Conservation (phyloP, 92 coral and sea anemone genomes). For the Palythoa caribaeorum region DNA sequence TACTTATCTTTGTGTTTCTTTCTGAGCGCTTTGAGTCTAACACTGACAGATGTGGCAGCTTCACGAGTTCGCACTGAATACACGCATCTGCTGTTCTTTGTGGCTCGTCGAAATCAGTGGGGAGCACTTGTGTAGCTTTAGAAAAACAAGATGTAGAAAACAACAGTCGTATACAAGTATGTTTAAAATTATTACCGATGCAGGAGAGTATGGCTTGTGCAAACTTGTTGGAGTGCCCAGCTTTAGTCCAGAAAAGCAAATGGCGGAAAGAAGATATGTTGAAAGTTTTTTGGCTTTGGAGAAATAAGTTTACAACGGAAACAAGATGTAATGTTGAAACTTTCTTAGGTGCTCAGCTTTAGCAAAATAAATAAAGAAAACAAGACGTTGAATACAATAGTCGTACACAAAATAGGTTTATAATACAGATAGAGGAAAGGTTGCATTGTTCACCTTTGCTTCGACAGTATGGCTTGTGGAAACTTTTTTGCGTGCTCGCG, state of each 20-base stretch:
- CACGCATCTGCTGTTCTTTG: slow-evolving; percentile 13
- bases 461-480: not conserved
- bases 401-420: not conserved
- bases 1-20: not conserved
- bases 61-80: slow-evolving; percentile 21
- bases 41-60: not conserved
- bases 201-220: no score
- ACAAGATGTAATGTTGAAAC: no score
- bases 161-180: not conserved
- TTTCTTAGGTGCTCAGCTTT: no score
- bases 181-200: no score
- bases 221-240: no score
- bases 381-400: no score
- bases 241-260: no score
- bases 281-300: no score
- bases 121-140: slow-evolving; percentile 28
- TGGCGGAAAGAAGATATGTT: no score
- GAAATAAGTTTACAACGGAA: no score
- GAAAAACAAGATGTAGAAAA: slow-evolving; percentile 2
- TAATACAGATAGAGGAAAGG: not conserved
- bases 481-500: not conserved
- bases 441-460: slow-evolving; percentile 14
- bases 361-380: no score
- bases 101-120: not conserved
- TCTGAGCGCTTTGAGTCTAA: not conserved